Evolutionary conservation across 2,797 vertebrate species (phyloP), one percentile per base, ranked within the genome.

Genomic region (Dromococcyx pavoninus): DNA sequence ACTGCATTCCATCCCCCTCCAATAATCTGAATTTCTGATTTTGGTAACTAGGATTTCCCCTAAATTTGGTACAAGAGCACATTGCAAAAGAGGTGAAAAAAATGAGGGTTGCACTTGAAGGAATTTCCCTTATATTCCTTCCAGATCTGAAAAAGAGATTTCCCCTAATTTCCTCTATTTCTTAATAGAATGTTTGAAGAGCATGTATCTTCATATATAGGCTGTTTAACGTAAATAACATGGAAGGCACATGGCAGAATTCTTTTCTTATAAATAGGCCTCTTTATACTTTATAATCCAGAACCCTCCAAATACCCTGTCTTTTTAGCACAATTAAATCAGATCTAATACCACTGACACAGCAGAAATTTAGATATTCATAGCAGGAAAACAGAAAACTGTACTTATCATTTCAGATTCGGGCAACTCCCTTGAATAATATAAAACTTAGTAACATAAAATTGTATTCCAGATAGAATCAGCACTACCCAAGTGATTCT

Each of bases 51-150:
- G 86, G 44, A 57, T 88, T 82, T 86, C 74, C 70, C 71, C 46
- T 94, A 78, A 72, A 83, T 84, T 94, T 78, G 75, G 10, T 77
- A 91, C 50, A 84, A 89, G 57, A 91, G 53, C 60, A 67, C 5
- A 13, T 76, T 57, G 71, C 54, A 61, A 64, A 87, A 89, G 84
- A 96, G 22, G 60, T 88, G 72, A 95, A 96, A 96, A 96, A 96
- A 95, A 48, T 54, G 58, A 83, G 24, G 37, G 4, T 80, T 93
- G 51, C 92, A 58, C 83, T 84, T 88, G 46, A 71, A 95, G 73
- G 77, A 87, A 91, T 65, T 73, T 17, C 17, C 5, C 12, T 73
- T 60, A 41, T n/a, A 22, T 95, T 96, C 70, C 73, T 72, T 74
- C 32, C 43, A 85, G 82, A 91, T 92, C 46, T 94, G 71, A 95